These are phyloP conservation scores for Andrena camellia DNA, from an alignment of 2,888 invertebrate genomes.

Conservation along the genomic window DNA sequence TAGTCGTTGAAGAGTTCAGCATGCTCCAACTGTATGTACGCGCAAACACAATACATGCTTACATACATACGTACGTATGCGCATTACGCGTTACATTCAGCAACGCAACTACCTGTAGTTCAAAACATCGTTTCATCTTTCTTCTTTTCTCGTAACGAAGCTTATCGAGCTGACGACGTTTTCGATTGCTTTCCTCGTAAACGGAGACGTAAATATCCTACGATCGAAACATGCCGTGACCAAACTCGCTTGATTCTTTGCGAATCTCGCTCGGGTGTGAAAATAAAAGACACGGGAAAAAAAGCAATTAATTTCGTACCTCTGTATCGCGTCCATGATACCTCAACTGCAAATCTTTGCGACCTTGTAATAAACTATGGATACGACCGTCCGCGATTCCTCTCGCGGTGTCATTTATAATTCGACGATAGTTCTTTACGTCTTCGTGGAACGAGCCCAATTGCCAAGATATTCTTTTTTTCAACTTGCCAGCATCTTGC, in stretches of 20 bases:
- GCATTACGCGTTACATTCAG: no score
- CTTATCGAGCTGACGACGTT: slow-evolving; percentile 88
- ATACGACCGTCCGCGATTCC: slow-evolving; percentile 88
- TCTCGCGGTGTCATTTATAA: slow-evolving; percentile 87
- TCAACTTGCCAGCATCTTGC: slow-evolving; percentile 86
- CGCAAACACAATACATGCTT: background rate
- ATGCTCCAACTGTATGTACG: slow-evolving; percentile 69
- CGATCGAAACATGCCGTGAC: slow-evolving; percentile 59
- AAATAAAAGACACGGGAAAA: no score
- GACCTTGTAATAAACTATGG: slow-evolving; percentile 87
- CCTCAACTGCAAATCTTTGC: slow-evolving; percentile 87
- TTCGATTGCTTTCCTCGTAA: slow-evolving; percentile 88
- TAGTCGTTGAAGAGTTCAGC: slow-evolving; percentile 52
- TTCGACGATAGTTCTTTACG: slow-evolving; percentile 86
- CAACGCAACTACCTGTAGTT: slow-evolving; percentile 86
- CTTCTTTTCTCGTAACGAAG: slow-evolving; percentile 87
- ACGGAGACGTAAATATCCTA: slow-evolving; percentile 88
- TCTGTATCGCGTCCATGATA: slow-evolving; percentile 76
- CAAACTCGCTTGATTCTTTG: background rate
- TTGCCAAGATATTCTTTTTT: slow-evolving; percentile 87
- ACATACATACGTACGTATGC: background rate
- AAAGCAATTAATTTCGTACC: slow-evolving; percentile 11
- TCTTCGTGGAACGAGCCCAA: slow-evolving; percentile 87
- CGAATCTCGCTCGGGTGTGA: background rate
- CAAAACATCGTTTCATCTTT: slow-evolving; percentile 87